Conservation (phyloP, 1,140 invertebrate genomes). For the Adoxophyes honmai region DNA sequence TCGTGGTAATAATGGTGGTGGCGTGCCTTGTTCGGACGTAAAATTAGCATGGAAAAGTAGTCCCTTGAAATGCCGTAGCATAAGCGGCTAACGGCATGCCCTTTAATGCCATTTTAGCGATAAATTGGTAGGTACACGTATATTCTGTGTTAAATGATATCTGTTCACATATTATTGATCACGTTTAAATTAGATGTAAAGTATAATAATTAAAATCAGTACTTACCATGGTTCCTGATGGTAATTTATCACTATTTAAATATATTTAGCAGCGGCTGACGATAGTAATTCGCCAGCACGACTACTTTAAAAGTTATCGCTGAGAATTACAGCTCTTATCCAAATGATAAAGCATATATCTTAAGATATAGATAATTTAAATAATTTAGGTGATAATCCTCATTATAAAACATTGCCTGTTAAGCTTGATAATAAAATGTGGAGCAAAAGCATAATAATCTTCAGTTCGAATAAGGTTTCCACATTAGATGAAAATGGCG, state of each 20-base stretch:
- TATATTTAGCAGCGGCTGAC: conserved; percentile 44
- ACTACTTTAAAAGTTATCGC: conserved; percentile 47
- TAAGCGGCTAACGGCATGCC: too few relatives aligned
- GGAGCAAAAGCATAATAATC: neutral
- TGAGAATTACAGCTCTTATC: conserved; percentile 46
- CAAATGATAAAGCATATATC: conserved; percentile 44
- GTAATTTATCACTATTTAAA: conserved; percentile 13
- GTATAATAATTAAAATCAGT: conserved; percentile 6
- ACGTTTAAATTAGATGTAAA: too few relatives aligned
- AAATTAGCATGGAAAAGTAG: too few relatives aligned
- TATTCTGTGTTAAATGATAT: too few relatives aligned
- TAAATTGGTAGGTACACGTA: too few relatives aligned
- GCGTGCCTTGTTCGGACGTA: too few relatives aligned
- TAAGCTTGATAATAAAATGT: conserved; percentile 4
- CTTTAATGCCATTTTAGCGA: too few relatives aligned
- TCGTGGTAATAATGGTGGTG: too few relatives aligned
- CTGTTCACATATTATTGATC: too few relatives aligned
- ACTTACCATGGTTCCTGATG: conserved; percentile 52
- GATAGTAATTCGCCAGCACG: conserved; percentile 47
- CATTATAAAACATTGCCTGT: neutral
- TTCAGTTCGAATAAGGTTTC: too few relatives aligned
- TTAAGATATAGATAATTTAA: conserved; percentile 48
- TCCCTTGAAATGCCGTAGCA: too few relatives aligned
- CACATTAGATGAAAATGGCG: too few relatives aligned
- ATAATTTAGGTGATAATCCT: conserved; percentile 13